Evolutionary conservation across 1,140 invertebrate genomes (phyloP), one percentile per base, ranked within the genome.

Genomic region (Drosophila tropicalis): DNA sequence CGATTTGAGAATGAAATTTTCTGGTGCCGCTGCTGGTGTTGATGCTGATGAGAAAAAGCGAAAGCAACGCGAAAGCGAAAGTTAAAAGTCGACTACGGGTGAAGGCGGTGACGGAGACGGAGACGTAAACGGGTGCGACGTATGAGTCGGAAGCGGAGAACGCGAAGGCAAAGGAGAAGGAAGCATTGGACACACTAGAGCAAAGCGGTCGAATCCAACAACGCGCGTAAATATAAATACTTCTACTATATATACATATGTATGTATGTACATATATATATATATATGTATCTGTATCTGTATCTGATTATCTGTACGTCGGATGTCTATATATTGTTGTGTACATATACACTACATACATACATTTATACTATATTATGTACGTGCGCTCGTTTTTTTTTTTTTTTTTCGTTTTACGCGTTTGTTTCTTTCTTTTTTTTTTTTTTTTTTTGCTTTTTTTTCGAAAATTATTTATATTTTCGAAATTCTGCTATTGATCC

Each of bases 241-340:
- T 87, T 83, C 75, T 86, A 76, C 69, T 71, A 79, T 83, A 87
- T 86, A 64, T 75, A 78, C 66, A 68, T 78, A 72, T 75, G 70
- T 74, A 47, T n/a, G n/a, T n/a, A n/a, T n/a, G n/a, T n/a, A 34
- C 32, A 22, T 77, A 72, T 58, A 39, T 75, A 85, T 85, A n/a
- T n/a, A n/a, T n/a, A n/a, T n/a, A n/a, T n/a, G n/a, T n/a, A n/a
- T n/a, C n/a, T n/a, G 66, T 85, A 85, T 86, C 83, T 83, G 82
- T 87, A 86, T 86, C 79, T 86, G 83, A 86, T 87, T 86, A 79
- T 86, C 77, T 85, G 85, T 86, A 87, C 69, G 67, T 72, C 36
- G 41, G 44, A 57, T 60, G 76, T 25, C 61, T 79, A 79, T 75
- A 81, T 65, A 72, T 63, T 32, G 55, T 63, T 32, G 55, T 64